Evolutionary conservation across 2,113 vertebrate species (phyloP).

Genomic region (Tragulus kanchil): DNA sequence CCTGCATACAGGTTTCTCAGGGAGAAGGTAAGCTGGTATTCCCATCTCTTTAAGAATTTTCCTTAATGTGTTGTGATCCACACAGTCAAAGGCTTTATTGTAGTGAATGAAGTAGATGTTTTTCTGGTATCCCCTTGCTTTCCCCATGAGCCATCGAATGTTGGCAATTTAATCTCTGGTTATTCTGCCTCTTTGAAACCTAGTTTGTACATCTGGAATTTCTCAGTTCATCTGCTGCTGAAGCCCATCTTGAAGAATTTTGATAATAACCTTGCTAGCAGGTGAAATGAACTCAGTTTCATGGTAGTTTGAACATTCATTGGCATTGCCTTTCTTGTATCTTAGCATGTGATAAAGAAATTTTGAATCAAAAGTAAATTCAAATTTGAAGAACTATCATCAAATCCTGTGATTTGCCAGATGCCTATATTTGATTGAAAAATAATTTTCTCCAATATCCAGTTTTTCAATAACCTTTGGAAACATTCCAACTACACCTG

Average conservation of each 20-base stretch:
- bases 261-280: background rate
- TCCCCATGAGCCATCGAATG: background rate
- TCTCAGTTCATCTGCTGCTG: background rate
- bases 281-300: background rate
- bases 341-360: background rate
- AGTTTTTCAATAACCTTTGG: background rate
- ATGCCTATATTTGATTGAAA: background rate
- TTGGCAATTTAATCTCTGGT: background rate
- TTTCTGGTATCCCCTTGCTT: background rate
- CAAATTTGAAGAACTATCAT: background rate
- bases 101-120: background rate
- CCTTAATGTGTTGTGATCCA: background rate
- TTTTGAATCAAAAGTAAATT: slow-evolving; percentile 34
- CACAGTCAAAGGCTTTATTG: background rate
- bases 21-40: background rate
- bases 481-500: background rate
- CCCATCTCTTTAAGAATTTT: background rate
- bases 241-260: background rate
- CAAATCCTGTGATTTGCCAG: slow-evolving; percentile 12
- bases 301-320: background rate
- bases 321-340: background rate
- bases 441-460: slow-evolving; percentile 20
- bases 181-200: background rate
- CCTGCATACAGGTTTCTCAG: background rate
- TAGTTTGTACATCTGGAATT: background rate